Evolutionary conservation across 2,888 invertebrate genomes (phyloP).

Genomic region (Dolichopus griseipennis): DNA sequence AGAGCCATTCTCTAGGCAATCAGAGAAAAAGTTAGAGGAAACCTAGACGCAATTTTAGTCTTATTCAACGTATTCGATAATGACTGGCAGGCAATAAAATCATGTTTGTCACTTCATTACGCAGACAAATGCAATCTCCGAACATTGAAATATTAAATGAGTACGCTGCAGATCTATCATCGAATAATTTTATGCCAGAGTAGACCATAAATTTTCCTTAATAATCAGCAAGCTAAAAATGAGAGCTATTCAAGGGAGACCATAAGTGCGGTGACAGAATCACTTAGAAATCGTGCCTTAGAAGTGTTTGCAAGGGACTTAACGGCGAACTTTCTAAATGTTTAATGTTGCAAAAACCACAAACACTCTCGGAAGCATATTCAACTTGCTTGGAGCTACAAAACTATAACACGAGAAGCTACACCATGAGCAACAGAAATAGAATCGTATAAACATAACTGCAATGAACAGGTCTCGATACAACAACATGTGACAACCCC

Average conservation of each 20-base stretch:
- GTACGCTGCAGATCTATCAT: constrained; percentile 9
- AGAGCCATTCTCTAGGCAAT: not conserved
- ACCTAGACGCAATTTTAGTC: constrained; percentile 10
- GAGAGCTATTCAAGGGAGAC: constrained; percentile 7
- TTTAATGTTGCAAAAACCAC: too few relatives aligned
- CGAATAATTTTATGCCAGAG: constrained; percentile 13
- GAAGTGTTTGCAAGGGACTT: constrained; percentile 11
- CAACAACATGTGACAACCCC: too few relatives aligned
- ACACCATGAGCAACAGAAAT: not conserved
- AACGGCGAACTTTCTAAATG: constrained; percentile 13
- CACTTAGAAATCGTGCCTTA: constrained; percentile 8
- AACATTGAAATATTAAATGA: constrained; percentile 14
- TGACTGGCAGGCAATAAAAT: constrained; percentile 12
- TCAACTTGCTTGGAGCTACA: constrained; percentile 14
- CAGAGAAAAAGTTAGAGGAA: not conserved
- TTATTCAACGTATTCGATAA: constrained; percentile 15
- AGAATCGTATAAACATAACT: constrained; percentile 11
- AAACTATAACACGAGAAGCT: constrained; percentile 2
- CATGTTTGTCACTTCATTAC: constrained; percentile 15
- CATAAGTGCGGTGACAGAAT: constrained; percentile 1
- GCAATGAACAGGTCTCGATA: not conserved
- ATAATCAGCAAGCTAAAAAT: constrained; percentile 14
- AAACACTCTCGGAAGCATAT: constrained; percentile 13
- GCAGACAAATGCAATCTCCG: constrained; percentile 17
- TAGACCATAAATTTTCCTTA: constrained; percentile 8